A percentile compares a stretch with the other conserved stretches of the same genome.
phyloP scores from a whole-genome alignment of 2,797 vertebrate species.

The Lepus townsendii region DNA sequence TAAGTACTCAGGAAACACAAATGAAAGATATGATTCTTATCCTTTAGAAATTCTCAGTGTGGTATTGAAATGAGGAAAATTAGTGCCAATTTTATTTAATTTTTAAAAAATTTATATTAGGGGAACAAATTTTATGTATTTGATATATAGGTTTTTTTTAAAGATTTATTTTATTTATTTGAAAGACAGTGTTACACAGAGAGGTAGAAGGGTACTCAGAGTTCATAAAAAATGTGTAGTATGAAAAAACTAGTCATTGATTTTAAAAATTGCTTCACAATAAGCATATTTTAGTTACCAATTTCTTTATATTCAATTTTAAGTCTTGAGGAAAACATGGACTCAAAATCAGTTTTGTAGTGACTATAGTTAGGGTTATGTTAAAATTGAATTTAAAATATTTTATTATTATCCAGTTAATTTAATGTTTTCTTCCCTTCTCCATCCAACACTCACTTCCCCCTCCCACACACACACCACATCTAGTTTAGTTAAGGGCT shows the following conservation, averaged over 20 bases:
- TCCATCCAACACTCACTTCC: neutral
- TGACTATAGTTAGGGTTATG: neutral
- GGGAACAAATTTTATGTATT: no score
- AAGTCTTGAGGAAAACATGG: neutral
- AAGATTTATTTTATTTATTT: no score
- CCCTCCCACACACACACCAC: neutral
- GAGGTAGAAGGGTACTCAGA: no score
- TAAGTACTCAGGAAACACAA: neutral
- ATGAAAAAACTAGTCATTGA: no score
- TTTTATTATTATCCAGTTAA: neutral
- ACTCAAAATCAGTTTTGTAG: neutral
- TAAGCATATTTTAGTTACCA: no score
- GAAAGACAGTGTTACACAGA: no score
- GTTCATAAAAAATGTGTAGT: no score
- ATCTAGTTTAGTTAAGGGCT: neutral
- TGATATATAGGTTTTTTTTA: no score
- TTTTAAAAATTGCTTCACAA: no score
- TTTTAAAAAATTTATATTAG: no score
- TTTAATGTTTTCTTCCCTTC: neutral
- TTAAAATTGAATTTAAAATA: neutral
- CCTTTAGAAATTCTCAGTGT: conserved; percentile 6
- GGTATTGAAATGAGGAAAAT: neutral
- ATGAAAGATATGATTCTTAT: neutral
- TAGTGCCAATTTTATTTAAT: neutral
- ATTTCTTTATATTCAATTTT: neutral